phyloP scores from a whole-genome alignment of 2,113 vertebrate species.

The Pipa parva region DNA sequence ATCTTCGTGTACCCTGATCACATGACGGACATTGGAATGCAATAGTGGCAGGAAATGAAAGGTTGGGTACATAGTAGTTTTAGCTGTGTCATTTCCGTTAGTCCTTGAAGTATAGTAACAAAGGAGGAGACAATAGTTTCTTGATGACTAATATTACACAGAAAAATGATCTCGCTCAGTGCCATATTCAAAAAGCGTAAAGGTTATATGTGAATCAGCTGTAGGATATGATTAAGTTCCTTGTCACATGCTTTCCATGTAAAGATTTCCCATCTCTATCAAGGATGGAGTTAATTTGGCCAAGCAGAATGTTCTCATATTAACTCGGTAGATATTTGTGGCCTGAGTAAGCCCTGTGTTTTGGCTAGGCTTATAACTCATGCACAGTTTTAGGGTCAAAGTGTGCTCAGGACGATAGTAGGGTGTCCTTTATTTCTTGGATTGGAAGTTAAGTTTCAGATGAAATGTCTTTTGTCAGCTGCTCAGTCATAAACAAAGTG shows the following conservation, averaged over 20 bases:
- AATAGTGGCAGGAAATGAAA: slow-evolving; percentile 26
- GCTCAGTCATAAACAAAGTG: slow-evolving; percentile 5
- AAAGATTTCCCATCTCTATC: not conserved
- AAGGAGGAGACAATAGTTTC: not conserved
- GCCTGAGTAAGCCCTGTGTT: not conserved
- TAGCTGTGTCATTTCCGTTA: slow-evolving; percentile 27
- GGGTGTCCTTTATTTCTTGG: slow-evolving; percentile 8
- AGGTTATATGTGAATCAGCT: slow-evolving; percentile 3
- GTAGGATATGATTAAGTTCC: not conserved
- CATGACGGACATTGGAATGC: slow-evolving; percentile 23
- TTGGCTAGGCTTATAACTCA: not conserved
- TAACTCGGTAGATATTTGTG: not conserved
- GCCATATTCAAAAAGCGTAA: not conserved
- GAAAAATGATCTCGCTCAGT: not conserved
- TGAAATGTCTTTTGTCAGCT: slow-evolving; percentile 28
- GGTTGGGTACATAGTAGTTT: not conserved
- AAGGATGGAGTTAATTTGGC: not conserved
- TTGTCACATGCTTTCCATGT: not conserved
- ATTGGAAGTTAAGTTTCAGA: slow-evolving; percentile 5
- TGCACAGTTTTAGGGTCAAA: not conserved
- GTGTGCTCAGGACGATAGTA: not conserved
- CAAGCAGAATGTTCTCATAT: not conserved
- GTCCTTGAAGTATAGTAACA: slow-evolving; percentile 12
- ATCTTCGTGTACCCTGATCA: slow-evolving; percentile 8
- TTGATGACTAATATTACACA: not conserved